These are phyloP conservation scores for Grapholita molesta DNA, from an alignment of 1,140 invertebrate genomes.

Conservation along the genomic window DNA sequence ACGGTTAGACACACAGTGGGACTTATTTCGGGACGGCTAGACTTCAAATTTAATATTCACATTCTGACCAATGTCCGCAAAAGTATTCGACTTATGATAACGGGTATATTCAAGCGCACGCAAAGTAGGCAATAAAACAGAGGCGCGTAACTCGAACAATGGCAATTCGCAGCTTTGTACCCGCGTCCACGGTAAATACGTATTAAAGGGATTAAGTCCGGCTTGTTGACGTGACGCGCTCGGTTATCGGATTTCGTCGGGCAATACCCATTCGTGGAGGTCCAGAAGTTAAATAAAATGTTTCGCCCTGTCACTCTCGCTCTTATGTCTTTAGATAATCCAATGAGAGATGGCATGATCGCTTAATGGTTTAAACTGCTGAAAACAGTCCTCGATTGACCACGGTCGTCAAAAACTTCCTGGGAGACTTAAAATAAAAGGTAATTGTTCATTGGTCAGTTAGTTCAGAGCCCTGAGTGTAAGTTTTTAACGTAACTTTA, in stretches of 20 bases:
- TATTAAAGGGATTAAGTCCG: constrained; percentile 70
- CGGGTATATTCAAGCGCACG: constrained; percentile 4
- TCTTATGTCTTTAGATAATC: not conserved
- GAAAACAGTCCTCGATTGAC: not conserved
- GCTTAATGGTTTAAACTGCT: not conserved
- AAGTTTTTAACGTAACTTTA: too few relatives aligned
- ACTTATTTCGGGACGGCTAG: too few relatives aligned
- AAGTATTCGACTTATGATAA: constrained; percentile 13
- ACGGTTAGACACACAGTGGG: too few relatives aligned
- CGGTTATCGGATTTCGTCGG: constrained; percentile 59
- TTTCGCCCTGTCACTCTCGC: constrained; percentile 45
- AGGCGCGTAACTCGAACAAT: constrained; percentile 49
- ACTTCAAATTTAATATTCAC: not conserved
- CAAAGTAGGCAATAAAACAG: constrained; percentile 50
- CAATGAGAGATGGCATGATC: not conserved
- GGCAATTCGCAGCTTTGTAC: constrained; percentile 39
- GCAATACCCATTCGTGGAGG: constrained; percentile 42
- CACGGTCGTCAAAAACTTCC: not conserved
- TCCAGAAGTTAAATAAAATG: constrained; percentile 38
- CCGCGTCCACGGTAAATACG: constrained; percentile 44
- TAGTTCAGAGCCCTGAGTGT: too few relatives aligned
- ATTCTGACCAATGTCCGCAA: not conserved
- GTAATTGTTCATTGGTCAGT: not conserved
- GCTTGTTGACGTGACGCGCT: constrained; percentile 65
- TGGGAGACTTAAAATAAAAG: not conserved